Base-by-base conservation (phyloP, 2,888 invertebrate genomes). In the Lymantria dispar region DNA sequence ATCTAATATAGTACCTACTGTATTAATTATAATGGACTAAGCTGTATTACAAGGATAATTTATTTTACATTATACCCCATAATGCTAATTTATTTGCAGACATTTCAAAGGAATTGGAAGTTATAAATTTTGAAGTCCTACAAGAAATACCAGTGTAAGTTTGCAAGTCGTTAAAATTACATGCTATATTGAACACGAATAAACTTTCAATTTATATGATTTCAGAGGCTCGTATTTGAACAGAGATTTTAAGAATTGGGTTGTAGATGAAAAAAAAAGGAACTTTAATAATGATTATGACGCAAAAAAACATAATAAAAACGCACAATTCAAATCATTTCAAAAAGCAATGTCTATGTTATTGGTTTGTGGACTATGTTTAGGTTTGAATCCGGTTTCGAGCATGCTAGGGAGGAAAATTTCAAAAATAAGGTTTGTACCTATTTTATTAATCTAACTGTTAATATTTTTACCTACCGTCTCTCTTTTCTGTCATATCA, bases 301-400 rank as follows among this genome's bases (percentile, higher is more conserved):
- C 7, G 39, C 40, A 0, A 9, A 15, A 0, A 45, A 37, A 30
- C 22, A 42, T 0, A 52, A 53, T 46, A 39, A 54, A 3, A 50
- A 56, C 36, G 51, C 62, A 30, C 78, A 75, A 36, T 59, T 72
- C 31, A 50, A 45, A 29, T 48, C 62, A 0, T 83, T 81, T 49
- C 78, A 77, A 54, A 59, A 56, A 13, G 66, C 78, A 5, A 82
- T 80, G 78, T 77, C 62, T 58, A 30, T 68, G 0, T 38, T 79
- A 0, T 33, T 82, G 0, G 39, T 74, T 3, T 58, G 64, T 42
- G 84, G 80, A 3, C 76, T 78, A 39, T 67, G 50, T 22, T 48
- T 80, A 2, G 85, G 83, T 0, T 36, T 85, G 12, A 80, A 73
- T 45, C 81, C 83, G 0, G 68, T 83, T 0, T 44, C 59, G 1